phyloP scores from a whole-genome alignment of 2,888 invertebrate genomes.

The Leucophora obtusa region DNA sequence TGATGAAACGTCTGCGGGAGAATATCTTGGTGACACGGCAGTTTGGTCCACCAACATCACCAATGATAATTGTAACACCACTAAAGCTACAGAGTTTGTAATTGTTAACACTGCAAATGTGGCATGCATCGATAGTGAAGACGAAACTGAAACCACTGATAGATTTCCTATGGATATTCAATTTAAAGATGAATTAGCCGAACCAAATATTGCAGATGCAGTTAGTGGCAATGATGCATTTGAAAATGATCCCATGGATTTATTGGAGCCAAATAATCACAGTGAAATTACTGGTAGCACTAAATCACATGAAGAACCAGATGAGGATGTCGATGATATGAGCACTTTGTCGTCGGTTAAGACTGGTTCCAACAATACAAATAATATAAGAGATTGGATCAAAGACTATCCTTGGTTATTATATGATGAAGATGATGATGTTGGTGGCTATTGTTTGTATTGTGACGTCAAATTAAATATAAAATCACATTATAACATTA shows the following conservation, averaged over 20 bases:
- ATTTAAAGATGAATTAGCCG: conserved; percentile 55
- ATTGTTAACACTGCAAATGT: conserved; percentile 42
- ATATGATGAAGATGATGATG: conserved; percentile 68
- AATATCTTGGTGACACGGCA: neutral
- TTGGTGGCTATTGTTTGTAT: conserved; percentile 71
- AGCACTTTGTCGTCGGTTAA: conserved; percentile 53
- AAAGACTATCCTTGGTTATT: conserved; percentile 72
- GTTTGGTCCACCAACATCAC: neutral
- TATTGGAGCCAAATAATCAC: conserved; percentile 66
- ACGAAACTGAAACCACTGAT: neutral
- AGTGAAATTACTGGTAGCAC: conserved; percentile 34
- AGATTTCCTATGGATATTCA: conserved; percentile 14
- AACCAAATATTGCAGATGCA: conserved; percentile 31
- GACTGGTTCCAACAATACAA: conserved; percentile 59
- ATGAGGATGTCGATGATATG: conserved; percentile 65
- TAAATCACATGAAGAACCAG: conserved; percentile 53
- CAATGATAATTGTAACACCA: neutral
- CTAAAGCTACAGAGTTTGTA: conserved; percentile 50
- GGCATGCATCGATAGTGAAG: neutral
- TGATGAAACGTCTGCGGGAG: neutral
- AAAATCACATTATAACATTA: conserved; percentile 59
- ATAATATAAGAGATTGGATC: conserved; percentile 66
- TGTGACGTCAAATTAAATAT: conserved; percentile 70
- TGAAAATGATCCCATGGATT: conserved; percentile 70
- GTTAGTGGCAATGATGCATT: conserved; percentile 34